Evolutionary conservation across 2,888 invertebrate genomes (phyloP).

Genomic region (Coleophora deauratella): DNA sequence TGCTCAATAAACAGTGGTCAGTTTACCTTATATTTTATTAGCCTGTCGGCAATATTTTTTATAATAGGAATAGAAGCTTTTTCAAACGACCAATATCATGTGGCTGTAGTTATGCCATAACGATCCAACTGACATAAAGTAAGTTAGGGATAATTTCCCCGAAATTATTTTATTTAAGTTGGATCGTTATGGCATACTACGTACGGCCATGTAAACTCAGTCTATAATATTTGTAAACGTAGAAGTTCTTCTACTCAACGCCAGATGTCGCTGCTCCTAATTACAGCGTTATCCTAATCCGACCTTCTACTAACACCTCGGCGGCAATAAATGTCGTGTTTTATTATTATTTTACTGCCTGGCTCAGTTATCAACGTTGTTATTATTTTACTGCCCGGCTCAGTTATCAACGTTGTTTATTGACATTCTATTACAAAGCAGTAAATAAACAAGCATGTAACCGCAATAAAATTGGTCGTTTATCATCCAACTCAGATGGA

Average conservation of each 20-base stretch:
- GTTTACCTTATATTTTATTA: too few relatives aligned
- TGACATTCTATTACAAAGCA: constrained; percentile 56
- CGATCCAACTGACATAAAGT: too few relatives aligned
- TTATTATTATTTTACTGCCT: constrained; percentile 54
- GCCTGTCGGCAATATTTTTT: too few relatives aligned
- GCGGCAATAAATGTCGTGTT: constrained; percentile 35
- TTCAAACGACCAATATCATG: too few relatives aligned
- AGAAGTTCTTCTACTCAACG: constrained; percentile 35
- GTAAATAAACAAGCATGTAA: constrained; percentile 57
- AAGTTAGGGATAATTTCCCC: too few relatives aligned
- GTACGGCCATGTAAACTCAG: too few relatives aligned
- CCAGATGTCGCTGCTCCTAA: constrained; percentile 45
- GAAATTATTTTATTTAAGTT: too few relatives aligned
- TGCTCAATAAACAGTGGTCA: too few relatives aligned
- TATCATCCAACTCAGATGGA: constrained; percentile 54
- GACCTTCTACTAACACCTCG: constrained; percentile 19
- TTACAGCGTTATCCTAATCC: not conserved
- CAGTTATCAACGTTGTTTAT: constrained; percentile 53
- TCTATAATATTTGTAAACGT: too few relatives aligned
- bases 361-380: constrained; percentile 44
- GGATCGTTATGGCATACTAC: too few relatives aligned
- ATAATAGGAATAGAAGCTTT: too few relatives aligned
- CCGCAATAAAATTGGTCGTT: constrained; percentile 56
- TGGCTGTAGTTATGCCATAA: too few relatives aligned
- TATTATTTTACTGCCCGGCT: constrained; percentile 49